Evolutionary conservation across 2,113 vertebrate species (phyloP).

Genomic region (Daboia siamensis): DNA sequence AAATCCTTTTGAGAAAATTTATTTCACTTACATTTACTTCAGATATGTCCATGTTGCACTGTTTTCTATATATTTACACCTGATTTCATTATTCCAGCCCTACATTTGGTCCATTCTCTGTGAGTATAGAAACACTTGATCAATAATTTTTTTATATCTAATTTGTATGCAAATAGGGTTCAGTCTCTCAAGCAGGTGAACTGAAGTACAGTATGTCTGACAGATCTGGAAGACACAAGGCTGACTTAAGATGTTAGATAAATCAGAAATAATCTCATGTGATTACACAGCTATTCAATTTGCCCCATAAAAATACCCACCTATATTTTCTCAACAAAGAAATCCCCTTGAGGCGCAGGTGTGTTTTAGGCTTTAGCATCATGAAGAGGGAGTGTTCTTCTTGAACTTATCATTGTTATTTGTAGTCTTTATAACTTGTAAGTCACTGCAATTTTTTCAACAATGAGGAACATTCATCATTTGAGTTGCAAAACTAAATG

Average conservation of each 20-base stretch:
- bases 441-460: neutral
- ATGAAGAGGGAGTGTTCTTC: neutral
- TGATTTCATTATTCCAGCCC: neutral
- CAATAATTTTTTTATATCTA: neutral
- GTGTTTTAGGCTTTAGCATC: neutral
- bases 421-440: neutral
- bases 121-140: neutral
- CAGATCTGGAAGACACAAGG: neutral
- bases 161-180: neutral
- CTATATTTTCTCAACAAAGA: neutral
- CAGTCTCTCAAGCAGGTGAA: neutral
- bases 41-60: neutral
- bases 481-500: constrained; percentile 5
- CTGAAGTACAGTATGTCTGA: neutral
- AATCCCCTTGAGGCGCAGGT: neutral
- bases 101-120: neutral
- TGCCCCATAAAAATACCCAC: neutral
- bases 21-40: neutral
- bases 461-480: neutral
- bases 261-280: neutral
- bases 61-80: neutral
- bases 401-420: neutral
- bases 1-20: neutral
- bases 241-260: neutral
- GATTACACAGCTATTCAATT: neutral